phyloP scores from a whole-genome alignment of 2,113 vertebrate genomes.

The Upupa epops region DNA sequence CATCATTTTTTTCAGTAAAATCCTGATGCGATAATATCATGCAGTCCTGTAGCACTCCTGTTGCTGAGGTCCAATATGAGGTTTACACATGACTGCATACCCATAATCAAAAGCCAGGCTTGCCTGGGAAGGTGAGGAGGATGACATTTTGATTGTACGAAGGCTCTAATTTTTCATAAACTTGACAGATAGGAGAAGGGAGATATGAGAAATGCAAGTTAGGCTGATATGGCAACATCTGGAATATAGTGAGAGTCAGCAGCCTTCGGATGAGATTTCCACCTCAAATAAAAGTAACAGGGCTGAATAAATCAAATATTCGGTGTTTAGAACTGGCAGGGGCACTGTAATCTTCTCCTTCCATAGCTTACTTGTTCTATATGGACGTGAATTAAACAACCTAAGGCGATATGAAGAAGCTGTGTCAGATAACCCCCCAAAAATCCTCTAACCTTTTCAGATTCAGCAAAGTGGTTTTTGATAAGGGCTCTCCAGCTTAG shows the following conservation, averaged over 20 bases:
- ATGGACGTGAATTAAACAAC: conserved; percentile 23
- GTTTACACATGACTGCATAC: conserved; percentile 63
- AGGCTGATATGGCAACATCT: conserved; percentile 44
- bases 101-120: conserved; percentile 55
- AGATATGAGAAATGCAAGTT: conserved; percentile 55
- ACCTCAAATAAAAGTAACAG: conserved; percentile 64
- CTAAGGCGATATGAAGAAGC: conserved; percentile 46
- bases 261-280: conserved; percentile 50
- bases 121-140: conserved; percentile 24
- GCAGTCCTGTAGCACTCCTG: not conserved
- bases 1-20: conserved; percentile 34
- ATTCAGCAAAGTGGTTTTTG: conserved; percentile 47
- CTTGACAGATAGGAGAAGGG: conserved; percentile 61
- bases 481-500: conserved; percentile 46
- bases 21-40: conserved; percentile 34
- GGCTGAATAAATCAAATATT: conserved; percentile 61
- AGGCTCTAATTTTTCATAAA: conserved; percentile 72
- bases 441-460: conserved; percentile 57
- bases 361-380: conserved; percentile 43
- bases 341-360: conserved; percentile 21
- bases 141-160: conserved; percentile 72
- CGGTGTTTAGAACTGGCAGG: conserved; percentile 10
- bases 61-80: conserved; percentile 30
- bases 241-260: conserved; percentile 53
- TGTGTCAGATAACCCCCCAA: conserved; percentile 37